Conservation (phyloP, 2,888 invertebrate species). For the Sialis fuliginosa region DNA sequence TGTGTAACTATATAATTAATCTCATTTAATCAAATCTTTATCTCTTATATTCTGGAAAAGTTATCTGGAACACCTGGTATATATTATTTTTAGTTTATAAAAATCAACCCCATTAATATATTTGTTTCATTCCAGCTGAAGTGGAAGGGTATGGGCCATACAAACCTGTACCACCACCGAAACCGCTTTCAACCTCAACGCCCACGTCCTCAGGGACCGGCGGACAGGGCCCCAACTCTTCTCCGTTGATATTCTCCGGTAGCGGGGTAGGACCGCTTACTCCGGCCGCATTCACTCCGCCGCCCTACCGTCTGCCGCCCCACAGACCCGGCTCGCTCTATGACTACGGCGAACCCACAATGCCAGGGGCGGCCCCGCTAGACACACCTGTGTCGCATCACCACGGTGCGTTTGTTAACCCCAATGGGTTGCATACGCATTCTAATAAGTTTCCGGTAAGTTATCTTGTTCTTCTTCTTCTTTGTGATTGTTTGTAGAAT, state of each 20-base stretch:
- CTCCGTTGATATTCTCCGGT: not conserved
- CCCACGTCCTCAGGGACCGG: constrained; percentile 21
- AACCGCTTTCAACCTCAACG: constrained; percentile 31
- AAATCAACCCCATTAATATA: not conserved
- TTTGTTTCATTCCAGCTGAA: constrained; percentile 26
- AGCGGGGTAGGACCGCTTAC: constrained; percentile 8
- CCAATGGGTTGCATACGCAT: constrained; percentile 46
- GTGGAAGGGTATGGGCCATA: constrained; percentile 36
- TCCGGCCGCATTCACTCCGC: constrained; percentile 18
- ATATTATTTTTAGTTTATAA: no score
- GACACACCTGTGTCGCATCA: not conserved
- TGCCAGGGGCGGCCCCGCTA: constrained; percentile 23
- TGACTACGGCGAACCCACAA: constrained; percentile 37
- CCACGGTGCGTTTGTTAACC: constrained; percentile 19
- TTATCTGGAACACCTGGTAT: no score
- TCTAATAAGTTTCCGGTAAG: constrained; percentile 66
- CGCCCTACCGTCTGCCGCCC: constrained; percentile 53
- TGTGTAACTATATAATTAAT: no score
- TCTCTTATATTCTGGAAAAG: no score
- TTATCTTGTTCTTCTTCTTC: no score
- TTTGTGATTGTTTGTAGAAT: no score
- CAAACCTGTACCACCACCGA: constrained; percentile 39
- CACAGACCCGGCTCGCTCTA: constrained; percentile 21
- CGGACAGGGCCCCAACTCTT: constrained; percentile 8
- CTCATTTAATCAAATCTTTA: no score